Base-by-base conservation (phyloP, 2,797 vertebrate species). In the Peromyscus eremicus region DNA sequence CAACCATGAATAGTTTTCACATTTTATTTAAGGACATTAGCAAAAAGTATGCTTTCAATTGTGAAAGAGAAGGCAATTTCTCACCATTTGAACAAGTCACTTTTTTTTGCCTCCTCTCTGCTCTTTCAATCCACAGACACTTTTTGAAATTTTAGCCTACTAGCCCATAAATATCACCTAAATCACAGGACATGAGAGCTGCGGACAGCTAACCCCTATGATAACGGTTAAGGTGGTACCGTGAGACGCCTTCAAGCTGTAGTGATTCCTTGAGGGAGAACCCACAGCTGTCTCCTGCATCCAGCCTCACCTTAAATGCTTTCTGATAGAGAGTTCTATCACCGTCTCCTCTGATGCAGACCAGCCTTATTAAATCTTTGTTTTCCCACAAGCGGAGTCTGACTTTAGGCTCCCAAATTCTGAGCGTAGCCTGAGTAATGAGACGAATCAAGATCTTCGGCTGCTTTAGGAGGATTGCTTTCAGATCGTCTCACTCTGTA, bases 101-200 rank as follows among this genome's bases (percentile, higher is more conserved):
- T 12, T 85, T 29, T 89, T 94, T 64, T 25, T 92, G 25, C 7
- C 64, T 73, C 25, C 34, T 62, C 4, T 37, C 75, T 91, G 64
- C 86, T 76, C 52, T 77, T 92, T 73, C n/a, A 68, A 85, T 89
- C 40, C 46, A 27, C 2, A 92, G 55, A 82, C 55, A 14, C 25
- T 73, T 82, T 79, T 94, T 92, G 87, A 93, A 92, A 96, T 82
- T 79, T 90, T 92, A 94, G 52, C 82, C 37, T 57, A 89, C 25
- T 91, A 73, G 80, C 79, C 46, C 32, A 79, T 55, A 81, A 88
- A 84, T 87, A 91, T 10, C 91, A 66, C 66, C 32, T 93, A 80
- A 93, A 90, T 93, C 66, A 70, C 5, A 82, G 87, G 37, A 55
- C 10, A 14, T 0, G 13, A 90, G 70, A 94, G 62, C 32, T 40